phyloP scores from a whole-genome alignment of 2,797 vertebrate species.

The Steatocranus sp. region DNA sequence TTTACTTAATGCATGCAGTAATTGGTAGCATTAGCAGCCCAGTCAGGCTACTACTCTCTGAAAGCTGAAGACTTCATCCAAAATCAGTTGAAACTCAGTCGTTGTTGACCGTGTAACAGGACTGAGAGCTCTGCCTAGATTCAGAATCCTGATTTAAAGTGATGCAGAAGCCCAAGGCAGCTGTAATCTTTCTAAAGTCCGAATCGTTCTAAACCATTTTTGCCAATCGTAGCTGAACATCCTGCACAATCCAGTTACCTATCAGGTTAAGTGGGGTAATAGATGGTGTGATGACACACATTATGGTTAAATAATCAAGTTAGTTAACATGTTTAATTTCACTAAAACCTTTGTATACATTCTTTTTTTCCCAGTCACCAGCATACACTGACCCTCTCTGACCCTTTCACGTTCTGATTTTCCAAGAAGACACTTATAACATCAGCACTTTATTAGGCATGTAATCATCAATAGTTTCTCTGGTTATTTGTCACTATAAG shows the following conservation, averaged over 20 bases:
- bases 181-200: neutral
- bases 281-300: neutral
- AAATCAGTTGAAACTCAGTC: neutral
- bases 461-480: neutral
- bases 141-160: neutral
- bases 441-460: neutral
- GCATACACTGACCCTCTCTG: neutral
- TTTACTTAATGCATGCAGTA: neutral
- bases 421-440: neutral
- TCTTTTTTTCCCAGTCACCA: neutral
- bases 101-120: accelerated
- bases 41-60: neutral
- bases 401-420: neutral
- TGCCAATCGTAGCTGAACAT: neutral
- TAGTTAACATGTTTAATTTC: neutral
- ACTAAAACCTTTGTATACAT: neutral
- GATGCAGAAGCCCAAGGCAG: neutral
- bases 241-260: neutral
- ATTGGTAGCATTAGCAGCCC: neutral
- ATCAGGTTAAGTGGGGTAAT: neutral
- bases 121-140: neutral
- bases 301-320: neutral
- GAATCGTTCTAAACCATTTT: neutral
- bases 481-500: neutral
- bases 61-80: neutral